Evolutionary conservation across 2,888 invertebrate species (phyloP), one percentile per base, ranked within the genome.

Genomic region (Erebia palarica): DNA sequence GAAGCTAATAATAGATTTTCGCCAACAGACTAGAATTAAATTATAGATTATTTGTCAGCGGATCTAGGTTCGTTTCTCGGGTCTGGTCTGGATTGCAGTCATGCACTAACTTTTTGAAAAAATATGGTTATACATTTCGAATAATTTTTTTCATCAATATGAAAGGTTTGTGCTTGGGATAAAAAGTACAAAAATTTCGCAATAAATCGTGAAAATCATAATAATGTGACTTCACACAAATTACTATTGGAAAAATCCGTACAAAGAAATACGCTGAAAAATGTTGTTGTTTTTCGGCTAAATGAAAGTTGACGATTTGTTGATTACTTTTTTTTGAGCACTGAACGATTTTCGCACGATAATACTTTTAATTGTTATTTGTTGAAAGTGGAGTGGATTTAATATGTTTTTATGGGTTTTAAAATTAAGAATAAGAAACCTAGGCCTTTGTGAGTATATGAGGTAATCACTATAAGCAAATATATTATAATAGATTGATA

Each of bases 201-300:
- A 44, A 42, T 18, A 47, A 44, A 44, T 61, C 47, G 11, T 44
- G 16, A 18, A 57, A 61, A 61, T 61, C 44, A 61, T 61, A 61
- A 18, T 47, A 61, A 18, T 18, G 61, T 18, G 47, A 44, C 13
- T 47, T 16, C 18, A 47, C 44, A 61, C 44, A 61, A 61, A 61
- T 61, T 47, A 47, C 42, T 60, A 27, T 27, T 27, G 27, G 42
- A 11, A 16, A 60, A 60, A 60, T 60, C 42, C 16, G 42, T 16
- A 60, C 44, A 47, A 47, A 47, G 61, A 18, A 60, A 60, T 42
- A 61, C 44, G 47, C 13, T 47, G 18, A 61, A 18, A 47, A 61
- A 47, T 44, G 14, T 47, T 47, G 18, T 42, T 18, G 42, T 18
- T 61, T 61, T 61, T 14, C 18, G 10, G 42, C 61, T 61, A 47